Conservation (phyloP, 2,113 vertebrate species). For the Ictidomys tridecemlineatus region DNA sequence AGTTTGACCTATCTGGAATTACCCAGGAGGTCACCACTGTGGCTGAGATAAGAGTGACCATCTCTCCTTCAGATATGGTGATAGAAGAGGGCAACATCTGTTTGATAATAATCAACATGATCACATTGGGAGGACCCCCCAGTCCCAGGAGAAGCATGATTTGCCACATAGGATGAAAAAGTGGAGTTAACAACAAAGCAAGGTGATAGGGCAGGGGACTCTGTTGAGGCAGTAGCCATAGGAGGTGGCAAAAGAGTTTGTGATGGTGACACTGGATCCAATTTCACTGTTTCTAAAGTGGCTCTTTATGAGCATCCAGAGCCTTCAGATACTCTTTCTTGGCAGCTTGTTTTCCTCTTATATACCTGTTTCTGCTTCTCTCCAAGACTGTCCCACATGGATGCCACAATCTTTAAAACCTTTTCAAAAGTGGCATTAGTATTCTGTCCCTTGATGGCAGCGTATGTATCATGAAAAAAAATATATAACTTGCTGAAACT, state of each 20-base stretch:
- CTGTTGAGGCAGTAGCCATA: constrained; percentile 76
- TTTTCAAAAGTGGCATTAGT: constrained; percentile 95
- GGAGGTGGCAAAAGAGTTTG: constrained; percentile 80
- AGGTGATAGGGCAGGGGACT: constrained; percentile 76
- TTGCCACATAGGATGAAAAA: constrained; percentile 81
- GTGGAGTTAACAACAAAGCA: constrained; percentile 79
- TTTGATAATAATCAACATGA: constrained; percentile 94
- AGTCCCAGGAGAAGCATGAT: constrained; percentile 79
- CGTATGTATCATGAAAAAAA: constrained; percentile 96
- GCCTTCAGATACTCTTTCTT: constrained; percentile 95
- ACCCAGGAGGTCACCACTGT: constrained; percentile 85
- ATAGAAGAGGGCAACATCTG: constrained; percentile 89
- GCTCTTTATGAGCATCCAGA: constrained; percentile 91
- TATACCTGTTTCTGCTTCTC: constrained; percentile 97
- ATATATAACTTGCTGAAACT: constrained; percentile 92
- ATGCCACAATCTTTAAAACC: constrained; percentile 95
- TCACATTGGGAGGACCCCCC: constrained; percentile 87
- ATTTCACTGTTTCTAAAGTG: constrained; percentile 84
- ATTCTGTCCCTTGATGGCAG: constrained; percentile 96
- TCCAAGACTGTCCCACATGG: constrained; percentile 97
- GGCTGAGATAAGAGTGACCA: constrained; percentile 90
- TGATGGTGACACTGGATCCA: constrained; percentile 85
- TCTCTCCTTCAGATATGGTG: constrained; percentile 85
- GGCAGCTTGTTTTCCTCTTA: constrained; percentile 94
- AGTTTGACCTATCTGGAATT: constrained; percentile 84